Base-by-base conservation (phyloP, 2,888 invertebrate genomes). In the Chaetogeoica ovagalla region DNA sequence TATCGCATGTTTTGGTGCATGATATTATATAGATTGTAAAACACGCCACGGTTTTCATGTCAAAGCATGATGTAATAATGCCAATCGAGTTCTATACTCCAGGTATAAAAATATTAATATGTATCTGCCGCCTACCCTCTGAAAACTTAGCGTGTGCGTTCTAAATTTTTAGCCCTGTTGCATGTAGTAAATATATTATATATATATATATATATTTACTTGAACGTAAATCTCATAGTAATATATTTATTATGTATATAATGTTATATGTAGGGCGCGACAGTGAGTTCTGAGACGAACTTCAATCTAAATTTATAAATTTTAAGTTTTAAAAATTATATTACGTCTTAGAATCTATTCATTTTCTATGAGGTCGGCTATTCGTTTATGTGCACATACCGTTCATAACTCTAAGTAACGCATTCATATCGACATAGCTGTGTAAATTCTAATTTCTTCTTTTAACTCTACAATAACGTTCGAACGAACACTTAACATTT, bases 1-100 rank as follows among this genome's bases (percentile, higher is more conserved):
- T 63, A 79, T 79, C 63, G 79, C 79, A 79, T 79, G 79, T 79
- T 70, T 63, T 79, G 70, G 65, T 79, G 79, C 79, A 79, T 79
- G 79, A 63, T 63, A 30, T 30, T 30, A 4, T 30, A 63, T 79
- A 70, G 63, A 71, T 70, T 77, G 52, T 62, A 37, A 52, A 19
- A 77, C 77, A 70, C 77, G 69, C 77, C 62, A 70, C 19, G 62
- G 63, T 55, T 70, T 70, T 63, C 57, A 57, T n/a, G 71, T 57
- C 79, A 71, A 65, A 79, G 79, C 79, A 79, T 79, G 79, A 70
- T 71, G 79, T 63, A 63, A 69, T 59, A 76, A 68, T 3, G n/a
- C 2, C 30, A 37, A 57, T 57, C 17, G 70, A n/a, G 39, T 66
- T 39, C 21, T 23, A 39, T 6, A 0, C n/a, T n/a, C 4, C 1